Evolutionary conservation across 1,140 invertebrate species (phyloP), one percentile per base, ranked within the genome.

Genomic region (Orchesella cincta): DNA sequence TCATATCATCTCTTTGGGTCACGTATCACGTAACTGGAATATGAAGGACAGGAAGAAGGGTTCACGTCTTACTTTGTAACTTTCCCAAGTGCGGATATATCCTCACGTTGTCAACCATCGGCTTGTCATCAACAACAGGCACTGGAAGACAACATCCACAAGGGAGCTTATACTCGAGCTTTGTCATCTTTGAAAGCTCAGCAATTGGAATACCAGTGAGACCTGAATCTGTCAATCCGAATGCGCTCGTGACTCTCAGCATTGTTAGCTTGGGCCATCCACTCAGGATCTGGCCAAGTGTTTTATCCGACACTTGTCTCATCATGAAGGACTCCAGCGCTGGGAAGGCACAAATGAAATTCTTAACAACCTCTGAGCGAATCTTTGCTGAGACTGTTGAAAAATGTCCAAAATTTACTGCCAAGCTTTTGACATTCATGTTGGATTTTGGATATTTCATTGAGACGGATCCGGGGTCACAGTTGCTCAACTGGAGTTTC

Each of bases 271-370:
- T 35, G 2, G 62, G 73, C 77, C 77, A 78, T 35, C 77, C 77
- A 8, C 71, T 52, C 26, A 35, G 62, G 23, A 78, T 39, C n/a
- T 67, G 28, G 31, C 64, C 73, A 28, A 78, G 51, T 1, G 51
- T 62, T 75, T 78, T 78, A 57, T 78, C 77, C 0, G 77, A 74
- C 46, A 75, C 67, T 75, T 67, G 74, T 51, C 67, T 78, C 77
- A 78, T 75, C 73, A 78, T 78, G 31, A 78, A 74, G 35, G 31
- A 29, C 33, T 70, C 74, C 18, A 78, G 54, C 23, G 71, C 54
- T 3, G 77, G 77, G 51, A 75, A 78, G 1, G 54, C 31, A 3
- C 0, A 5, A 18, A 75, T 26, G 67, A 75, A 72, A 39, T 57
- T 57, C 36, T 72, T 51, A 2, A 78, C 26, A 12, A 67, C 39